A percentile compares a stretch with the other conserved stretches of the same genome.
Conservation (phyloP, 2,113 vertebrate species). For the Mirza zaza region DNA sequence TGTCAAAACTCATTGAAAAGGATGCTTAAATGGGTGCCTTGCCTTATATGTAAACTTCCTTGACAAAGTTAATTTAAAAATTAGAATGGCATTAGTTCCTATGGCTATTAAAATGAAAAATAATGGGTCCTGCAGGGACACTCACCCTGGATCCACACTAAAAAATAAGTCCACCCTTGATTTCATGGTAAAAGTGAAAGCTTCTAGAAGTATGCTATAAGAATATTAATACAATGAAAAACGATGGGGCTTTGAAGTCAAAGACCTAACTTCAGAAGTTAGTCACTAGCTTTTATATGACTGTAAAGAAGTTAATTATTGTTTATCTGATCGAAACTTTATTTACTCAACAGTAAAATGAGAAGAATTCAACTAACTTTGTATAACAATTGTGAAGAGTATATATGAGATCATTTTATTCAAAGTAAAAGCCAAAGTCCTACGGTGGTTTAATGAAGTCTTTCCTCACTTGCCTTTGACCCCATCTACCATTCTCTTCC, state of each 20-base stretch:
- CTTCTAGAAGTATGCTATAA: neutral
- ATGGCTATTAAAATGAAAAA: neutral
- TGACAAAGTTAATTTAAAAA: neutral
- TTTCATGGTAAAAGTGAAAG: neutral
- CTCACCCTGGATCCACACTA: neutral
- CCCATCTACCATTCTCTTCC: neutral
- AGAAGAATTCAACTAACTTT: neutral
- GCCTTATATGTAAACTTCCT: neutral
- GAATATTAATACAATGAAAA: neutral
- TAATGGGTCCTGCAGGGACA: neutral
- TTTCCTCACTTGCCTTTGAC: neutral
- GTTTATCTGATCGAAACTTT: neutral
- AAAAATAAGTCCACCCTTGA: neutral
- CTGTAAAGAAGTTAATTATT: neutral
- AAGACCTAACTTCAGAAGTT: neutral
- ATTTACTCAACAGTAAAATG: slow-evolving; percentile 11
- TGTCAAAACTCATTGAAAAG: neutral
- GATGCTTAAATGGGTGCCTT: neutral
- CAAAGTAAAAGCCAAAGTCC: neutral
- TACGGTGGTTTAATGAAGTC: neutral
- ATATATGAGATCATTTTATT: neutral
- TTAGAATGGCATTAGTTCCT: neutral
- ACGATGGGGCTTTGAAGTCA: neutral
- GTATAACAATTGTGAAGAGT: neutral
- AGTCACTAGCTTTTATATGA: neutral